Evolutionary conservation across 2,888 invertebrate species (phyloP), one percentile per base, ranked within the genome.

Genomic region (Vesta saturnalis): DNA sequence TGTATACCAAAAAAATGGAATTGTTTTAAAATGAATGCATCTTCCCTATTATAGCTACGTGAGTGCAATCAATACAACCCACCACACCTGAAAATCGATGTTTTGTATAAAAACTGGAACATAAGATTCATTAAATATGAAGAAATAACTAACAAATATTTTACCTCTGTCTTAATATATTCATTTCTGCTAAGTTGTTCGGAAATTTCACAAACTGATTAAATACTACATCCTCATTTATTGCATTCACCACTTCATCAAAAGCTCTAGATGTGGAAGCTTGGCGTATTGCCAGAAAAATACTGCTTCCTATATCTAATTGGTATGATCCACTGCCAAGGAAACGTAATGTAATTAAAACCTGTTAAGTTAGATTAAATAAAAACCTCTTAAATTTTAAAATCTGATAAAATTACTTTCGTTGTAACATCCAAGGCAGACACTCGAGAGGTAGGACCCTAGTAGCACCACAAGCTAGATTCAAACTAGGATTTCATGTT

Each of bases 341-440:
- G 46, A 46, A 46, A 6, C 46, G 8, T 46, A 46, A 46, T n/a
- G 46, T 46, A n/a, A 46, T 46, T 46, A 46, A 46, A 46, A 46
- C 46, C 46, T 46, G 46, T 14, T 14, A 46, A 46, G 8, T n/a
- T n/a, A 46, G 12, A 46, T 46, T 46, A 46, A n/a, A n/a, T 46
- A 46, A 46, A 46, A 46, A 46, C 46, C 14, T 46, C 10, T 30
- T 30, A 30, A 30, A 30, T 30, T 30, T 30, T 30, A 30, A 30
- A 30, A 30, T 30, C 30, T 30, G 30, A 30, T 30, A 6, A 30
- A 30, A 30, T 30, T 46, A 46, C 46, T 14, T 46, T 46, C 14
- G 46, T 46, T 46, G 8, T 6, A n/a, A 46, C 46, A 46, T 14
- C 14, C 4, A 46, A n/a, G 14, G 46, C 46, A 46, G 46, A 46